A percentile compares a stretch with the other conserved stretches of the same genome.
These are phyloP conservation scores for Stenodema calcarata DNA, from an alignment of 2,888 invertebrate species.

Conservation along the genomic window DNA sequence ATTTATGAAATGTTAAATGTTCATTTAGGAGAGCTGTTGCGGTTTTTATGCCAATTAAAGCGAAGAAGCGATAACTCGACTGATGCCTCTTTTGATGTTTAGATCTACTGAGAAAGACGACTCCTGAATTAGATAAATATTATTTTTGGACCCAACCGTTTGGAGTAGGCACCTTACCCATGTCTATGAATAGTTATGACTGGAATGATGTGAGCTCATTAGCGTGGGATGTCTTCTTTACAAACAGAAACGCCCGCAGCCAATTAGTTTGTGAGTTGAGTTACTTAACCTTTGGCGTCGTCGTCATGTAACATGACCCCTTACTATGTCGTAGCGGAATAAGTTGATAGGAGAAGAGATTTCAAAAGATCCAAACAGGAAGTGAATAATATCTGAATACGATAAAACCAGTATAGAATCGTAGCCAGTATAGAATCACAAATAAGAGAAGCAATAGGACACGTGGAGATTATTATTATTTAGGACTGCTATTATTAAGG, in stretches of 20 bases:
- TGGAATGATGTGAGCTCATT: not conserved
- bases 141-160: not conserved
- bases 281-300: not conserved
- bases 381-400: no score
- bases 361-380: no score
- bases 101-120: not conserved
- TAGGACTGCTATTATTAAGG: no score
- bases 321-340: not conserved
- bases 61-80: not conserved
- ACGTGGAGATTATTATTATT: no score
- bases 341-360: no score
- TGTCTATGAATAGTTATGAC: conserved; percentile 15
- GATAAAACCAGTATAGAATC: no score
- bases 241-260: not conserved
- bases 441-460: no score
- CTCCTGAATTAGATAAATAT: not conserved
- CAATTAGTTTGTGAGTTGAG: not conserved
- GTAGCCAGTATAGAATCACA: no score
- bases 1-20: not conserved
- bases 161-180: not conserved
- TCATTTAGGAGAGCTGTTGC: not conserved
- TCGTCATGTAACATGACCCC: not conserved
- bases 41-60: conserved; percentile 9
- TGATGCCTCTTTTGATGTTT: not conserved
- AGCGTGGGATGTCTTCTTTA: not conserved